Evolutionary conservation across 1,140 invertebrate genomes (phyloP), one percentile per base, ranked within the genome.

Genomic region (Homalodisca vitripennis): DNA sequence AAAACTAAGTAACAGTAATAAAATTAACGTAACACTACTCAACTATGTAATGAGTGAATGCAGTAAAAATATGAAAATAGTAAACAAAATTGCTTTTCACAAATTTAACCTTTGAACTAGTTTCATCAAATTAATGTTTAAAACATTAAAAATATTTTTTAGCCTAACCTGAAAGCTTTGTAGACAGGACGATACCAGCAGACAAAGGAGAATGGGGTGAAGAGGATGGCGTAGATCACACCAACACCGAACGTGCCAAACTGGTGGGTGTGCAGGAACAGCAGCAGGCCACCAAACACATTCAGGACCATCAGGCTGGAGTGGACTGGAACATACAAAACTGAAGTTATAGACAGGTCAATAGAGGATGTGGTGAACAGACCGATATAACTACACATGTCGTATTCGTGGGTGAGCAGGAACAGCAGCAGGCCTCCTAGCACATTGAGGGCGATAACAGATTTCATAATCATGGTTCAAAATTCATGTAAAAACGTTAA

Each of bases 161-260:
- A n/a, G n/a, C n/a, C n/a, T 75, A 79, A 92, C 91, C 88, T 89
- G 82, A 93, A 93, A 69, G 92, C 92, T 80, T 93, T 93, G 78
- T 94, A 94, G 10, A 91, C 84, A 53, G 92, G 92, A 79, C 92
- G 82, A 77, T 92, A 97, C 98, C 98, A 99, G 80, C 97, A 99
- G 3, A 99, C 79, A 79, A 98, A 99, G 48, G 98, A 98, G 79
- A 97, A 93, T 26, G 98, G 98, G 13, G 94, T 96, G 79, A 99
- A 97, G 10, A 99, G 81, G 26, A 96, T 74, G 66, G 95, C 86
- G 83, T 95, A 98, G 22, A 99, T 83, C 67, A 99, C 87, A 47
- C 93, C 88, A 57, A 98, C 83, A 68, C 93, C 93, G 80, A 99
- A 95, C 55, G 90, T 90, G n/a, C 86, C 84, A 70, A 92, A 86